Percentiles rank a stretch among this genome's conserved stretches.
Conservation (phyloP, 2,113 vertebrate species). For the Alligator sinensis region DNA sequence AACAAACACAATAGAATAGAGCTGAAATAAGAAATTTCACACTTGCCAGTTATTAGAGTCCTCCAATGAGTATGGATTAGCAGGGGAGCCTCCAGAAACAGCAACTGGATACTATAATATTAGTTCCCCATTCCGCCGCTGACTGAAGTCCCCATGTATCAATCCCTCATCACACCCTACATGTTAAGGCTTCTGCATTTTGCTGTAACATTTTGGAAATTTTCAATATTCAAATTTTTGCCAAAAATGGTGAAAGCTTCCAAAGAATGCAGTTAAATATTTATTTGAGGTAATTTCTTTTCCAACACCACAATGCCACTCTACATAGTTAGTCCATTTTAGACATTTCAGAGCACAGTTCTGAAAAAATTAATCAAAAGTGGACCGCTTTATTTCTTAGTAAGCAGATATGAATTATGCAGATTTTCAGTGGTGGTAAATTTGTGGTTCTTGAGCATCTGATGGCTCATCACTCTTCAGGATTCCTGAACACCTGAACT, state of each 20-base stretch:
- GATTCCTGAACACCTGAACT: neutral
- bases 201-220: neutral
- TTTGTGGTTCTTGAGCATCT: neutral
- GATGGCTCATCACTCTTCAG: neutral
- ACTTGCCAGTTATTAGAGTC: neutral
- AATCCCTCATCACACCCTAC: neutral
- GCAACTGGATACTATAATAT: slow-evolving; percentile 42
- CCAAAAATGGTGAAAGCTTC: neutral
- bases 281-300: neutral
- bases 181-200: neutral
- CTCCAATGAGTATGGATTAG: neutral
- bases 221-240: neutral
- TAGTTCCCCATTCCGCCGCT: slow-evolving; percentile 22
- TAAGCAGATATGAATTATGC: neutral
- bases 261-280: neutral
- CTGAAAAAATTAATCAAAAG: neutral
- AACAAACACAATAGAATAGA: neutral
- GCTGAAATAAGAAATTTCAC: slow-evolving; percentile 15
- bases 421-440: neutral
- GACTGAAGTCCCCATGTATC: neutral
- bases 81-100: slow-evolving; percentile 44
- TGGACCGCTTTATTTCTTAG: neutral
- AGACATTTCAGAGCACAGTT: neutral
- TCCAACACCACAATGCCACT: neutral
- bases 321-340: neutral